phyloP scores from a whole-genome alignment of 2,113 vertebrate species.

The Astatoreochromis straeleni region DNA sequence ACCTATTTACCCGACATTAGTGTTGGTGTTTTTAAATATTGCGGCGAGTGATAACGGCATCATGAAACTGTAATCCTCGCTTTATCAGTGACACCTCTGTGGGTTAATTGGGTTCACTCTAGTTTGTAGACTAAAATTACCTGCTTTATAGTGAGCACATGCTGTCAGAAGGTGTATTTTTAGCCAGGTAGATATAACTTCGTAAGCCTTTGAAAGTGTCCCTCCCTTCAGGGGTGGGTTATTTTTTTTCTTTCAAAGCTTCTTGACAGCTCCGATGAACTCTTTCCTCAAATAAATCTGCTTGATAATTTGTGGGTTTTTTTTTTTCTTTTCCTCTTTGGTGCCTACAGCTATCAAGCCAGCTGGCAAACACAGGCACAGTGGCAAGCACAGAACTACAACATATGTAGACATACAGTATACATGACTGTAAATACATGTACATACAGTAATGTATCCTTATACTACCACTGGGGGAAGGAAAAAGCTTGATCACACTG shows the following conservation, averaged over 20 bases:
- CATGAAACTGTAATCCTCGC: background rate
- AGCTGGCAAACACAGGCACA: background rate
- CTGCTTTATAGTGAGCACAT: background rate
- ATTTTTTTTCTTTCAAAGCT: slow-evolving; percentile 21
- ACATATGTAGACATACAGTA: background rate
- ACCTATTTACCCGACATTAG: background rate
- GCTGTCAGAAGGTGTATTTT: slow-evolving; percentile 24
- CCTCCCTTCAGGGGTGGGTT: background rate
- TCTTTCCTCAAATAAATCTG: slow-evolving; percentile 5
- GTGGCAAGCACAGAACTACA: background rate
- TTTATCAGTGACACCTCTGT: background rate
- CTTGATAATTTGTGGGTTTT: accelerated
- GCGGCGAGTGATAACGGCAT: background rate
- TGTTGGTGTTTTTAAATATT: background rate
- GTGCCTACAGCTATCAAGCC: background rate
- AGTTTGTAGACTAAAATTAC: slow-evolving; percentile 21
- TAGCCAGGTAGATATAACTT: background rate
- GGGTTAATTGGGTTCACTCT: slow-evolving; percentile 35
- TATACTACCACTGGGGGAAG: background rate
- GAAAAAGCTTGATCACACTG: background rate
- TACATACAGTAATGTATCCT: background rate
- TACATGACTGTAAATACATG: background rate
- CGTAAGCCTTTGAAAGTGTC: slow-evolving; percentile 13
- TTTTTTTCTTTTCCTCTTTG: background rate
- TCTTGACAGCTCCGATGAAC: slow-evolving; percentile 18